Evolutionary conservation across 2,888 invertebrate species (phyloP).

Genomic region (Eristalinus sepulchralis): DNA sequence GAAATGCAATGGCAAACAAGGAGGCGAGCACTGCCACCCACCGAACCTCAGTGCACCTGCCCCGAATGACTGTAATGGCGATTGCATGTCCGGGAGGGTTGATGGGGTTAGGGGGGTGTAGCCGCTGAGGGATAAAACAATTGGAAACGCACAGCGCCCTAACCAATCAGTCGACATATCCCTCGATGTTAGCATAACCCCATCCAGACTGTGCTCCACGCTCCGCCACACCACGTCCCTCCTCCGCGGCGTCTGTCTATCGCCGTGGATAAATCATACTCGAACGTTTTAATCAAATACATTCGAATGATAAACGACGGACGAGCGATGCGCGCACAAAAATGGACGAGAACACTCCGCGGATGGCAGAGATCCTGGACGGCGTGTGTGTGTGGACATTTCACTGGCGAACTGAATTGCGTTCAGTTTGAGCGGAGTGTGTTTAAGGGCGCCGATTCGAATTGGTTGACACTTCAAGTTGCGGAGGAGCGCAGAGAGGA

Average conservation of each 20-base stretch:
- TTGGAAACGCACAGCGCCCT: conserved; percentile 55
- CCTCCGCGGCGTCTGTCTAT: conserved; percentile 5
- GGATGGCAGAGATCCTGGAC: neutral
- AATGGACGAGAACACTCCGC: neutral
- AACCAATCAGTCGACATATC: conserved; percentile 61
- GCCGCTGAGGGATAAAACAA: conserved; percentile 35
- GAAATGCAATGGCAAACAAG: conserved; percentile 50
- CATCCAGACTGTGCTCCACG: neutral
- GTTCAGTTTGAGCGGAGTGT: neutral
- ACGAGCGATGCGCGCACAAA: neutral
- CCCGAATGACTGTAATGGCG: neutral
- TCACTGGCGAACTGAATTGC: neutral
- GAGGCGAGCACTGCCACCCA: neutral
- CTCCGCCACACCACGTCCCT: neutral
- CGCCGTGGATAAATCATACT: conserved; percentile 61
- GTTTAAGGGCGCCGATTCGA: neutral
- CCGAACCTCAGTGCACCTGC: neutral
- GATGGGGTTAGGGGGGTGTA: neutral
- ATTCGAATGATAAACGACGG: conserved; percentile 59
- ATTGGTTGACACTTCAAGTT: neutral
- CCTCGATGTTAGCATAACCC: conserved; percentile 47
- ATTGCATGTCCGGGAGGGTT: neutral
- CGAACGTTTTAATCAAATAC: conserved; percentile 61
- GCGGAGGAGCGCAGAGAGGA: neutral
- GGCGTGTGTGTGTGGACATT: neutral